These are phyloP conservation scores for Numida meleagris DNA, from an alignment of 2,113 vertebrate species.

Conservation along the genomic window DNA sequence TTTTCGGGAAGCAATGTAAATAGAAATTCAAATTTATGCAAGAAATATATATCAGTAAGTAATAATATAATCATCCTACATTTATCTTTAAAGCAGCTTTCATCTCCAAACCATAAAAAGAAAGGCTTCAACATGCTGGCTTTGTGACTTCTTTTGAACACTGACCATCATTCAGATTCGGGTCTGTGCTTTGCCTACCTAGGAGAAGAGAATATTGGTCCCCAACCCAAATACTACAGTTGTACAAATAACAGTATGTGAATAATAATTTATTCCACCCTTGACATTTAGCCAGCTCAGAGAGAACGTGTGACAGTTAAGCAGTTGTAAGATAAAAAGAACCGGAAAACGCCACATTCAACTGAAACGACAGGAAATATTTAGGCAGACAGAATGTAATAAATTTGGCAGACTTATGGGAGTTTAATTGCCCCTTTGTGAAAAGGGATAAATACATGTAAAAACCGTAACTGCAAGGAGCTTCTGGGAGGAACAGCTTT, in stretches of 20 bases:
- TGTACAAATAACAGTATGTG: slow-evolving; percentile 56
- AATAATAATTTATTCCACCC: slow-evolving; percentile 59
- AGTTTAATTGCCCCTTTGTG: slow-evolving; percentile 57
- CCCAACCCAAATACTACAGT: slow-evolving; percentile 29
- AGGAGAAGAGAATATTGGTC: not conserved
- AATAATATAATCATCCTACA: slow-evolving; percentile 41
- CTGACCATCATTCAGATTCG: slow-evolving; percentile 38
- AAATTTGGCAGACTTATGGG: slow-evolving; percentile 59
- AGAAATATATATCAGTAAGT: slow-evolving; percentile 64
- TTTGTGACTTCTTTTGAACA: not conserved
- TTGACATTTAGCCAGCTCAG: slow-evolving; percentile 57
- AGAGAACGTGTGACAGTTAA: slow-evolving; percentile 49
- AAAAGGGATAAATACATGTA: slow-evolving; percentile 28
- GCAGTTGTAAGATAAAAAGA: slow-evolving; percentile 65
- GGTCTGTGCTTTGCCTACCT: not conserved
- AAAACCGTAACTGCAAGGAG: not conserved
- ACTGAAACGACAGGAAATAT: slow-evolving; percentile 67
- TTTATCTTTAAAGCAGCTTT: slow-evolving; percentile 57
- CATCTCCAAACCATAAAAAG: not conserved
- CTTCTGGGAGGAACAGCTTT: slow-evolving; percentile 15
- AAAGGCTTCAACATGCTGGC: not conserved
- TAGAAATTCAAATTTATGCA: slow-evolving; percentile 64
- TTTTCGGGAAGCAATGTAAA: slow-evolving; percentile 64
- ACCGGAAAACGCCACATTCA: slow-evolving; percentile 67
- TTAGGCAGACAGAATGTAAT: slow-evolving; percentile 64